Conservation (phyloP, 1,140 invertebrate genomes). For the Heliconius congener region DNA sequence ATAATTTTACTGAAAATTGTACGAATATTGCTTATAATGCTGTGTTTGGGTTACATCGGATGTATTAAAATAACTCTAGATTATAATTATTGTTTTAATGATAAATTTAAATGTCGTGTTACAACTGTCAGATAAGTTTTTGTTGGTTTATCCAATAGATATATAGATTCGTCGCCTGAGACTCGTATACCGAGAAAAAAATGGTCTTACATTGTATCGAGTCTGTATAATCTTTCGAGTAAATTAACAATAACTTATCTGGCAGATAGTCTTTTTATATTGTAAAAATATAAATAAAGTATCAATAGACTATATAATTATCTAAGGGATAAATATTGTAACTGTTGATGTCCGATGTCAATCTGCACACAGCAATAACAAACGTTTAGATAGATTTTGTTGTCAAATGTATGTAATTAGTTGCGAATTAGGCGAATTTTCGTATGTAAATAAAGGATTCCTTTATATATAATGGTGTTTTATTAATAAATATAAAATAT, state of each 20-base stretch:
- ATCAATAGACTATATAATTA: not conserved
- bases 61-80: not conserved
- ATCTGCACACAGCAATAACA: slow-evolving; percentile 36
- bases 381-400: slow-evolving; percentile 69
- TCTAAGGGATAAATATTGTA: not conserved
- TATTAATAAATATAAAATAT: slow-evolving; percentile 40
- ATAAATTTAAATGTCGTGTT: not conserved
- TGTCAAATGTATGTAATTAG: slow-evolving; percentile 71
- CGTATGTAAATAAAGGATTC: slow-evolving; percentile 77
- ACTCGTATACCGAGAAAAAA: no score
- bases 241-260: not conserved
- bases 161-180: not conserved
- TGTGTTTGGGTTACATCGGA: slow-evolving; percentile 7
- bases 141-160: not conserved
- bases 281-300: not conserved
- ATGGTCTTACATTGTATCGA: not conserved
- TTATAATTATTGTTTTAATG: not conserved
- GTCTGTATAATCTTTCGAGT: not conserved
- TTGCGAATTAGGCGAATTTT: slow-evolving; percentile 73
- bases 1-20: not conserved
- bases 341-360: not conserved
- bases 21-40: not conserved
- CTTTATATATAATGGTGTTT: slow-evolving; percentile 62
- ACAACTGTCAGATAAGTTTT: not conserved
- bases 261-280: not conserved